A percentile compares a stretch with the other conserved stretches of the same genome.
Evolutionary conservation across 2,113 vertebrate genomes (phyloP).

Genomic region (Oncorhynchus masou): DNA sequence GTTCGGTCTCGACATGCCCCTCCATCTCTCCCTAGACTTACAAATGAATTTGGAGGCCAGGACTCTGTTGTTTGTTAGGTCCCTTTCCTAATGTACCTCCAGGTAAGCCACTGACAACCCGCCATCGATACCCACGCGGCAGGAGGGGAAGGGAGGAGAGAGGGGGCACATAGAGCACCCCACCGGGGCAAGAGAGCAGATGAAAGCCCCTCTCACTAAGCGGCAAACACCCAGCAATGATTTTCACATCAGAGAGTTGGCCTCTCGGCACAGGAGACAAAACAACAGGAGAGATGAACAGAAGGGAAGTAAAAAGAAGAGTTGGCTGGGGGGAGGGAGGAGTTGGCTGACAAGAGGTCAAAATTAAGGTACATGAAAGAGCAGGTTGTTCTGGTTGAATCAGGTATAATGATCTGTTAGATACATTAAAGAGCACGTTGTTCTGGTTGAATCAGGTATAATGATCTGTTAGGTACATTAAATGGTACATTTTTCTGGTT

Average conservation of each 20-base stretch:
- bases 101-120: slow-evolving; percentile 9
- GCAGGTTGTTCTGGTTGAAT: too few species aligned
- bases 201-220: slow-evolving; percentile 21
- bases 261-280: too few species aligned
- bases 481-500: too few species aligned
- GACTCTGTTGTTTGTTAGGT: slow-evolving; percentile 16
- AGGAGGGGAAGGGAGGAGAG: neutral
- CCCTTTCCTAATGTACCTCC: slow-evolving; percentile 26
- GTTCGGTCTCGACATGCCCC: slow-evolving; percentile 18
- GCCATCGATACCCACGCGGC: slow-evolving; percentile 12
- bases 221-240: slow-evolving; percentile 2
- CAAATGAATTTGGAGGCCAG: slow-evolving; percentile 28
- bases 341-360: too few species aligned
- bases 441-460: too few species aligned
- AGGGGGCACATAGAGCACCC: neutral
- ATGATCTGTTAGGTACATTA: too few species aligned
- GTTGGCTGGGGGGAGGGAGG: too few species aligned
- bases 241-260: neutral
- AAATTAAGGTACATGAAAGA: too few species aligned
- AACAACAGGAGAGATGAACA: too few species aligned
- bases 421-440: too few species aligned
- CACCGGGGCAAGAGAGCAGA: slow-evolving; percentile 15
- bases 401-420: neutral
- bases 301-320: too few species aligned
- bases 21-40: slow-evolving; percentile 46